phyloP scores from a whole-genome alignment of 2,888 invertebrate genomes.

The Spodoptera littoralis region DNA sequence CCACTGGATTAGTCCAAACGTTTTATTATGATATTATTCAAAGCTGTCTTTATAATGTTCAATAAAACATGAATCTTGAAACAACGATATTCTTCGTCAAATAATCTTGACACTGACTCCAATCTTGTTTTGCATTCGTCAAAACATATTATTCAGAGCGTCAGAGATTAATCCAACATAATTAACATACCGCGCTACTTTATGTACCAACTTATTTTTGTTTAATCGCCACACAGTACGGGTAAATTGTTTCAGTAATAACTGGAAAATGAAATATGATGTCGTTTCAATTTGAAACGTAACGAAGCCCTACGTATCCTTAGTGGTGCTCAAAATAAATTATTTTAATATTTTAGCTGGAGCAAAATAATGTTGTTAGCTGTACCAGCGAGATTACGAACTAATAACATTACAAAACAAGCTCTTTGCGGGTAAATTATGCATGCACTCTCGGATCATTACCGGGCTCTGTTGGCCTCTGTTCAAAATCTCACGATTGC shows the following conservation, averaged over 20 bases:
- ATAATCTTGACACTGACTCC: slow-evolving; percentile 21
- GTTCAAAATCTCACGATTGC: slow-evolving; percentile 79
- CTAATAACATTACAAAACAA: slow-evolving; percentile 89
- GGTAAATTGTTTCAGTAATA: slow-evolving; percentile 53
- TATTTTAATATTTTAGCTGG: slow-evolving; percentile 85
- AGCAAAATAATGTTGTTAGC: slow-evolving; percentile 84
- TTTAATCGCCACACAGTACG: slow-evolving; percentile 40
- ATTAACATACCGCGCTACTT: slow-evolving; percentile 1
- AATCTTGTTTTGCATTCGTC: neutral
- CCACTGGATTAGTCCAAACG: slow-evolving; percentile 64
- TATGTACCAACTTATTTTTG: slow-evolving; percentile 21
- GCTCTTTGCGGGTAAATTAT: slow-evolving; percentile 87
- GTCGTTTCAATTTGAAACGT: slow-evolving; percentile 62
- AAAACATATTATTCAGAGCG: neutral
- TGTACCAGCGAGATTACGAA: slow-evolving; percentile 86
- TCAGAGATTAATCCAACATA: neutral
- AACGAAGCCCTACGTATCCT: slow-evolving; percentile 66
- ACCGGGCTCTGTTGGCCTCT: slow-evolving; percentile 78
- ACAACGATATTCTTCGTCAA: slow-evolving; percentile 14
- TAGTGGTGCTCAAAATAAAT: slow-evolving; percentile 80
- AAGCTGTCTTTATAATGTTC: slow-evolving; percentile 50
- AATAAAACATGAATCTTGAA: slow-evolving; percentile 39
- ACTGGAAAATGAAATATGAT: slow-evolving; percentile 57
- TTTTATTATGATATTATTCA: slow-evolving; percentile 69
- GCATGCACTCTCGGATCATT: slow-evolving; percentile 88